Conservation (phyloP, 2,888 invertebrate genomes). For the Amphiduros pacificus region DNA sequence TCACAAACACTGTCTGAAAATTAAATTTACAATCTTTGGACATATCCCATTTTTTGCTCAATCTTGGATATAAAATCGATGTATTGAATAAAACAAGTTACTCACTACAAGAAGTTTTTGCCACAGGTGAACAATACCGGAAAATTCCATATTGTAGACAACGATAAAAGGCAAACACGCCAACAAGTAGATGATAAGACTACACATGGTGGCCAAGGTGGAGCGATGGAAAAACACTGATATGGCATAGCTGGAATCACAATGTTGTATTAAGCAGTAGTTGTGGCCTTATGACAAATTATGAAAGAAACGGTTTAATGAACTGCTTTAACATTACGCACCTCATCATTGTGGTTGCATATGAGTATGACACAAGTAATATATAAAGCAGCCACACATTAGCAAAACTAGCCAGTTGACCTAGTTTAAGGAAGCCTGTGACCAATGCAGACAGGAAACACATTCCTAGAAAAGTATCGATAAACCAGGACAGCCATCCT, state of each 20-base stretch:
- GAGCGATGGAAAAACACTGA: slow-evolving; percentile 57
- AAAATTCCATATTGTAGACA: slow-evolving; percentile 3
- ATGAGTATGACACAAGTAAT: slow-evolving; percentile 53
- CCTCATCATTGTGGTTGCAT: slow-evolving; percentile 57
- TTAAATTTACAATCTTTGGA: too few relatives aligned
- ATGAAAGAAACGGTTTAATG: too few relatives aligned
- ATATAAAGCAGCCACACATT: slow-evolving; percentile 52
- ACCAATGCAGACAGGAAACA: slow-evolving; percentile 45
- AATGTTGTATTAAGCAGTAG: too few relatives aligned
- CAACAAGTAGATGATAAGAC: slow-evolving; percentile 56
- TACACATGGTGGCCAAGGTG: slow-evolving; percentile 56
- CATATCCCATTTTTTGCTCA: too few relatives aligned
- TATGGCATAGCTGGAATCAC: slow-evolving; percentile 56
- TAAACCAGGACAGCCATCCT: slow-evolving; percentile 58
- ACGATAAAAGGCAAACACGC: slow-evolving; percentile 59
- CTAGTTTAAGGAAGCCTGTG: slow-evolving; percentile 46
- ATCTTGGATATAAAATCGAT: background rate
- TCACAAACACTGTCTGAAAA: too few relatives aligned
- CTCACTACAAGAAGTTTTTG: slow-evolving; percentile 50
- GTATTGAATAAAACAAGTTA: slow-evolving; percentile 8
- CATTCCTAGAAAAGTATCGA: slow-evolving; percentile 51
- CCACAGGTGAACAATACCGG: slow-evolving; percentile 39
- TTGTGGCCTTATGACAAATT: too few relatives aligned
- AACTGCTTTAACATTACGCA: too few relatives aligned
- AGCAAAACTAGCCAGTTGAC: slow-evolving; percentile 46